Evolutionary conservation across 2,113 vertebrate genomes (phyloP), one percentile per base, ranked within the genome.

Genomic region (Oncorhynchus keta): DNA sequence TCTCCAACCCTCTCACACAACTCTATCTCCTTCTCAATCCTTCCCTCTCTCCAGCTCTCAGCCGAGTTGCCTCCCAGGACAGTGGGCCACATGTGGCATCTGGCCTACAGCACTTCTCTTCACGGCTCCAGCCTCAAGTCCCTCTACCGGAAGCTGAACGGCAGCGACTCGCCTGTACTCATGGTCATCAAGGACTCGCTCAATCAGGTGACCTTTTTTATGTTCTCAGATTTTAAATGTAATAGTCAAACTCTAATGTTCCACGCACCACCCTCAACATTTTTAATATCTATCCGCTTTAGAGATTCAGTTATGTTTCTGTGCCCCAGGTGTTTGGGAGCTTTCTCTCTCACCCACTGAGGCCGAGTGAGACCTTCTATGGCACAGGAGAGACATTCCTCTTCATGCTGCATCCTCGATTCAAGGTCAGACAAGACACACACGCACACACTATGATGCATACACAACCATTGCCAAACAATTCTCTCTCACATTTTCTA

Each of bases 381-480:
- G 94, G 93, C 48, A 95, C 93, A 6, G 93, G 94, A 82, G 93
- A 94, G 84, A 94, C 94, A 0, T 94, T 95, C 80, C 90, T 95
- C 57, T 94, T 93, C 79, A 93, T 93, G 85, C 79, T 94, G 73
- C 91, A 91, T 81, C 94, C 93, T 79, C 91, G 91, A 30, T 94
- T 93, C 84, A 93, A 95, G 92, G 94, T 95, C 35, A 80, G 20
- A 4, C 51, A n/a, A 4, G 18, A 4, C 16, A 59, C n/a, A 57
- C 1, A 30, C 4, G 3, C 13, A 26, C 69, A 70, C 57, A 61
- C 57, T 16, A 13, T 16, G 6, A 24, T 16, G n/a, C 59, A 55
- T 14, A 66, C 24, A n/a, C n/a, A 62, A 8, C 7, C 59, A 62
- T 20, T 57, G 55, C 14, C 18, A 62, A 13, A 62, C 59, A 24